Conservation (phyloP, 2,888 invertebrate genomes). For the Gandaritis pyraliata region DNA sequence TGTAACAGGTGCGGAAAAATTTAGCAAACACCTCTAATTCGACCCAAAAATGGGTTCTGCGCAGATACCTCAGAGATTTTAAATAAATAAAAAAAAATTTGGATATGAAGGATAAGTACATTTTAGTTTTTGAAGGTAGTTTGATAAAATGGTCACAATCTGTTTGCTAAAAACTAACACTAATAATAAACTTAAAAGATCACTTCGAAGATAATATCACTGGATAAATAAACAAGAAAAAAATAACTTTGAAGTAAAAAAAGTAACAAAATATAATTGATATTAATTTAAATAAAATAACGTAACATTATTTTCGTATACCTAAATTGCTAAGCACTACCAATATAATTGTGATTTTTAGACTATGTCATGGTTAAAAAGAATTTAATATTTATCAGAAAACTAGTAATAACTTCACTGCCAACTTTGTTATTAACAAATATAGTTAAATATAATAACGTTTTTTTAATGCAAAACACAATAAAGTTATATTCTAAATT, state of each 20-base stretch:
- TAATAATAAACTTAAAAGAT: slow-evolving; percentile 49
- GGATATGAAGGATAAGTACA: too few relatives aligned
- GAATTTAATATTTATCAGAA: slow-evolving; percentile 2
- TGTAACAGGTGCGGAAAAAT: too few relatives aligned
- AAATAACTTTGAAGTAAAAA: slow-evolving; percentile 49
- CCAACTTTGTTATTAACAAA: slow-evolving; percentile 7
- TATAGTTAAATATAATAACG: slow-evolving; percentile 8
- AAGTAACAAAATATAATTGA: slow-evolving; percentile 55
- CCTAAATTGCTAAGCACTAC: slow-evolving; percentile 10
- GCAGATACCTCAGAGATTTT: too few relatives aligned
- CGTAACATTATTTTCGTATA: slow-evolving; percentile 12
- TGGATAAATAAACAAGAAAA: slow-evolving; percentile 44
- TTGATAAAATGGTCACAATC: slow-evolving; percentile 13
- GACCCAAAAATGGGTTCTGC: too few relatives aligned
- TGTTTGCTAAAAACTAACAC: slow-evolving; percentile 46
- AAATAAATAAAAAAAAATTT: too few relatives aligned
- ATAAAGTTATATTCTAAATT: slow-evolving; percentile 16
- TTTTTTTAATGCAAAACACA: slow-evolving; percentile 6
- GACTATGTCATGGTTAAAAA: slow-evolving; percentile 30
- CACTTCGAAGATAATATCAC: slow-evolving; percentile 59
- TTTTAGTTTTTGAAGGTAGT: neutral
- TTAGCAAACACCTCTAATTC: too few relatives aligned
- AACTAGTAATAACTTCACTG: slow-evolving; percentile 1
- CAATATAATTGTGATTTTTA: slow-evolving; percentile 29
- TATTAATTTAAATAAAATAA: slow-evolving; percentile 11